Evolutionary conservation across 2,888 invertebrate genomes (phyloP).

Genomic region (Coenonympha glycerion): DNA sequence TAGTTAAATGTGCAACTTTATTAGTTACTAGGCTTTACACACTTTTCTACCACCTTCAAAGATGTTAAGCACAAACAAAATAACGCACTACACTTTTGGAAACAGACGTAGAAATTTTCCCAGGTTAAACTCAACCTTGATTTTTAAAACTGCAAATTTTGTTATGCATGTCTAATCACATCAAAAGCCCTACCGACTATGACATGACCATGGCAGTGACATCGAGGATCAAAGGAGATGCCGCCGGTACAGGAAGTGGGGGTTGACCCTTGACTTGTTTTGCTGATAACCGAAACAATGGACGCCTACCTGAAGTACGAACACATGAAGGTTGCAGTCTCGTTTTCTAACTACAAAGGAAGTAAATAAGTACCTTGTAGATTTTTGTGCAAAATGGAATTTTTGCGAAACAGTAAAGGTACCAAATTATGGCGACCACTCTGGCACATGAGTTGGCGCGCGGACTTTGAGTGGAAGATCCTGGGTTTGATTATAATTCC

Average conservation of each 20-base stretch:
- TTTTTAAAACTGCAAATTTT: background rate
- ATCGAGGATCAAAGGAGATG: conserved; percentile 9
- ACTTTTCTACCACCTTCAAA: no score
- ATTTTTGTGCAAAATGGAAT: background rate
- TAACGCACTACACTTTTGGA: background rate
- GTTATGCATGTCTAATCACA: conserved; percentile 15
- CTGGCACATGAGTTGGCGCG: no score
- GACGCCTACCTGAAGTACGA: conserved; percentile 8
- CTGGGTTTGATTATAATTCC: no score
- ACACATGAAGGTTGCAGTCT: background rate
- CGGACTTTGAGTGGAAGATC: no score
- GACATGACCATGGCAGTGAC: conserved; percentile 16
- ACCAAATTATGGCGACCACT: no score
- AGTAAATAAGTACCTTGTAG: no score
- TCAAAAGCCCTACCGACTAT: conserved; percentile 21
- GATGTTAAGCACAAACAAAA: background rate
- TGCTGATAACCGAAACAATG: conserved; percentile 22
- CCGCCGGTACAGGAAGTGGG: conserved; percentile 19
- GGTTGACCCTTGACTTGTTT: conserved; percentile 29
- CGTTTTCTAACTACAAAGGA: background rate
- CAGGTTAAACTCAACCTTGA: background rate
- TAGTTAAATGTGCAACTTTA: no score
- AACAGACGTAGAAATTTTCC: background rate
- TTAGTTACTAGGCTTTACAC: no score
- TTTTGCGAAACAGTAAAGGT: background rate